Base-by-base conservation (phyloP, 1,140 invertebrate species). In the Drosophila biarmipes region DNA sequence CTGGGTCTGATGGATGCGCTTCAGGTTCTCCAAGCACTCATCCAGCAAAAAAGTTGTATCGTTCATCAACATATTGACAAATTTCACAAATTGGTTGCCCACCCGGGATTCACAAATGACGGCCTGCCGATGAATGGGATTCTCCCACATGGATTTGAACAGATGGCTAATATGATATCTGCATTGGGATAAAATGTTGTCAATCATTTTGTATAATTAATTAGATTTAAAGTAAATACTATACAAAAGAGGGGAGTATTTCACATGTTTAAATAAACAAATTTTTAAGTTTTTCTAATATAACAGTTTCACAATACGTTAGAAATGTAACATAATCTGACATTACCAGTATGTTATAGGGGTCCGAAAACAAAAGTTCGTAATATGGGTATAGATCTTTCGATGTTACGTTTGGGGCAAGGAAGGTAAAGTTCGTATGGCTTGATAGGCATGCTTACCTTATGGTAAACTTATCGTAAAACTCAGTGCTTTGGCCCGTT, bases 1-100 rank as follows among this genome's bases (percentile, higher is more conserved):
- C 93, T 99, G 98, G 2, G 97, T 96, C 92, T 99, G 98, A 92
- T 99, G 98, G 78, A 99, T 99, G 71, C 97, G 94, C 89, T 99
- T 99, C 43, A 99, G 93, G 73, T 97, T 97, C 92, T 98, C 97
- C 12, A 99, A 93, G 91, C 98, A 98, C 92, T 99, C 98, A 91
- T 99, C 98, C 43, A 99, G 93, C 37, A 99, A 93, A 92, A 99
- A 99, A 34, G 98, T 99, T 8, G 98, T 99, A 91, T 99, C 98
- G 91, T 99, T 99, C 97, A 99, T 99, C 45, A 99, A 92, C 98
- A 99, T 99, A 92, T 99, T 99, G 29, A 99, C 96, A 91, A 99
- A 99, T 78, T 98, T 98, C 4, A 99, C 97, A 93, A 99, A 99
- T 92, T 99, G 97, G 74, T 97, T 97, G 10, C 97, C 97, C 54